phyloP scores from a whole-genome alignment of 2,797 vertebrate genomes.

The Bufotes viridis region DNA sequence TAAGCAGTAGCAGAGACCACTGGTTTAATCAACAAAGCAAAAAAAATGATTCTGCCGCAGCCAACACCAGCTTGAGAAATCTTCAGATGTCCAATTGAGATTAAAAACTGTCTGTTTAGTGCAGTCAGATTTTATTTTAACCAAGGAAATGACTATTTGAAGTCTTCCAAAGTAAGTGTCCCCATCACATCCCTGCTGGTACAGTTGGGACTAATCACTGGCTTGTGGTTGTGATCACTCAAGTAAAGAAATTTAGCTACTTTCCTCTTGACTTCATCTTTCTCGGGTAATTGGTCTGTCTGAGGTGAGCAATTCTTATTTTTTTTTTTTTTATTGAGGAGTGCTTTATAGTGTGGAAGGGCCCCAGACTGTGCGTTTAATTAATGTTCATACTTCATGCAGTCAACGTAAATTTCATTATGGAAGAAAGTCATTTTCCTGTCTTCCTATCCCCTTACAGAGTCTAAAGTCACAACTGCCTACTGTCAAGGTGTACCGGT shows the following conservation, averaged over 20 bases:
- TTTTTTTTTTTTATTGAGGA: constrained; percentile 65
- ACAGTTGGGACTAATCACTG: constrained; percentile 90
- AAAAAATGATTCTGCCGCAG: constrained; percentile 90
- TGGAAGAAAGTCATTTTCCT: constrained; percentile 79
- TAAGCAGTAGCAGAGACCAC: constrained; percentile 91
- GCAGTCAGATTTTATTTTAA: constrained; percentile 98
- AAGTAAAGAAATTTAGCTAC: constrained; percentile 96
- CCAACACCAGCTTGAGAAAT: constrained; percentile 95
- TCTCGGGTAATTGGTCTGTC: constrained; percentile 88
- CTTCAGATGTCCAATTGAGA: constrained; percentile 99
- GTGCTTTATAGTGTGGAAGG: constrained; percentile 82
- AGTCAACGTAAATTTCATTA: constrained; percentile 79
- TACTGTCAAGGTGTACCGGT: constrained; percentile 12
- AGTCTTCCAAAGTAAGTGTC: constrained; percentile 89
- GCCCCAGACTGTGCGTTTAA: constrained; percentile 86
- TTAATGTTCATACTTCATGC: constrained; percentile 86
- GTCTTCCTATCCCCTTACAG: constrained; percentile 63
- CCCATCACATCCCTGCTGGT: constrained; percentile 85
- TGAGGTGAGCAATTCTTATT: constrained; percentile 80
- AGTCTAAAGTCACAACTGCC: constrained; percentile 15
- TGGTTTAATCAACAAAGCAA: constrained; percentile 98
- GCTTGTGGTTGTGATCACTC: constrained; percentile 90
- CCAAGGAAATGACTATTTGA: constrained; percentile 93
- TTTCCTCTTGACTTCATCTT: constrained; percentile 87
- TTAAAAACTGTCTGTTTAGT: constrained; percentile 99